Percentiles rank a stretch among this genome's conserved stretches.
These are phyloP conservation scores for Lepisosteus oculatus DNA, from an alignment of 2,113 vertebrate species.

Conservation along the genomic window DNA sequence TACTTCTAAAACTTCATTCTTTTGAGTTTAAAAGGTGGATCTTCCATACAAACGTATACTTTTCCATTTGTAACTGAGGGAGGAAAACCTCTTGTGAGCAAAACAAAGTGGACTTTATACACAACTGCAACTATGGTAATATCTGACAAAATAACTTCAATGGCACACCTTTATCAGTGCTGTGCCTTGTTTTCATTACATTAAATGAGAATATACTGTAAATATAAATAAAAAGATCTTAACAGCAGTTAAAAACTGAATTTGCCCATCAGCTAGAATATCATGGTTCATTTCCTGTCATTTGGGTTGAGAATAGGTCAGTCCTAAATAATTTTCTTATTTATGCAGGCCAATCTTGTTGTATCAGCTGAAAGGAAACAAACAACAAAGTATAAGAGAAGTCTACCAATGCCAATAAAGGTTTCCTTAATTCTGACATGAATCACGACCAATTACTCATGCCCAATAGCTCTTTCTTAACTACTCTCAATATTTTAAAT, in stretches of 20 bases:
- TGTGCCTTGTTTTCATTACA: neutral
- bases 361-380: slow-evolving; percentile 6
- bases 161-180: neutral
- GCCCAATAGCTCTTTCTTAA: slow-evolving; percentile 22
- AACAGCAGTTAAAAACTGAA: slow-evolving; percentile 29
- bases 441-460: slow-evolving; percentile 27
- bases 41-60: no score
- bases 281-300: slow-evolving; percentile 13
- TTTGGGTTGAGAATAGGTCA: slow-evolving; percentile 23
- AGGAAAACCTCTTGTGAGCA: neutral
- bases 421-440: slow-evolving; percentile 22
- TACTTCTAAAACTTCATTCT: no score
- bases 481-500: slow-evolving; percentile 12
- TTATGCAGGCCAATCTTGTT: neutral
- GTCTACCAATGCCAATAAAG: slow-evolving; percentile 10
- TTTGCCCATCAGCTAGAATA: slow-evolving; percentile 2
- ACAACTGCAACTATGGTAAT: neutral
- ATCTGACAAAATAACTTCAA: neutral
- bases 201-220: slow-evolving; percentile 7
- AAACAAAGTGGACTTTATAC: neutral
- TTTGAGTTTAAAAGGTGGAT: no score
- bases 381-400: neutral
- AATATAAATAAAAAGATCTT: slow-evolving; percentile 4
- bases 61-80: slow-evolving; percentile 20
- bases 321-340: slow-evolving; percentile 13